Conservation (phyloP, 2,888 invertebrate species). For the Charanyca ferruginea region DNA sequence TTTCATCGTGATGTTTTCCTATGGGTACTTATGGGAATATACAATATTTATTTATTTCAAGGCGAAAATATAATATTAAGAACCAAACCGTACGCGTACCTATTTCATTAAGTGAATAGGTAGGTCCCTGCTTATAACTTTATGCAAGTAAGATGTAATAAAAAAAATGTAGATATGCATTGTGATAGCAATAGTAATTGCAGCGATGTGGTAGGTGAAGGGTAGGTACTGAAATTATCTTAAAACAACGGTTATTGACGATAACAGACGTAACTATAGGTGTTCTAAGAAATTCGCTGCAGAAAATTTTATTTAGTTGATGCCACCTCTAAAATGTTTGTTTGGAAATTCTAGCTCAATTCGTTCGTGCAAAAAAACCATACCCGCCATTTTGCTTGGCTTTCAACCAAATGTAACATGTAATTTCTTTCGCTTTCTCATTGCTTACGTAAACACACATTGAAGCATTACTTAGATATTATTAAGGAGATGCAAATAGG, state of each 20-base stretch:
- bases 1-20: too few relatives aligned
- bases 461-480: slow-evolving; percentile 30
- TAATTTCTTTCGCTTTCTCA: slow-evolving; percentile 72
- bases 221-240: too few relatives aligned
- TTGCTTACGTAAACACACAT: slow-evolving; percentile 60
- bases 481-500: slow-evolving; percentile 16
- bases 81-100: too few relatives aligned
- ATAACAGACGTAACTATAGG: slow-evolving; percentile 4
- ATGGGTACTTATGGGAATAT: too few relatives aligned
- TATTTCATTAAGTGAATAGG: too few relatives aligned
- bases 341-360: slow-evolving; percentile 69
- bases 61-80: too few relatives aligned
- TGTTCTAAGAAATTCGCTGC: slow-evolving; percentile 5
- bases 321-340: slow-evolving; percentile 59
- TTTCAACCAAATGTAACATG: slow-evolving; percentile 69
- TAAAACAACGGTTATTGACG: too few relatives aligned
- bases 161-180: too few relatives aligned
- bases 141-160: too few relatives aligned
- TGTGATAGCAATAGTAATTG: too few relatives aligned
- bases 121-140: too few relatives aligned
- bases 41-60: too few relatives aligned
- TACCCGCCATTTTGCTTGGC: slow-evolving; percentile 65
- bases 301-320: slow-evolving; percentile 27
- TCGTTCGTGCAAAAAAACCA: slow-evolving; percentile 60
- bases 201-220: neutral